Evolutionary conservation across 2,797 vertebrate genomes (phyloP).

Genomic region (Galagoides demidoff): DNA sequence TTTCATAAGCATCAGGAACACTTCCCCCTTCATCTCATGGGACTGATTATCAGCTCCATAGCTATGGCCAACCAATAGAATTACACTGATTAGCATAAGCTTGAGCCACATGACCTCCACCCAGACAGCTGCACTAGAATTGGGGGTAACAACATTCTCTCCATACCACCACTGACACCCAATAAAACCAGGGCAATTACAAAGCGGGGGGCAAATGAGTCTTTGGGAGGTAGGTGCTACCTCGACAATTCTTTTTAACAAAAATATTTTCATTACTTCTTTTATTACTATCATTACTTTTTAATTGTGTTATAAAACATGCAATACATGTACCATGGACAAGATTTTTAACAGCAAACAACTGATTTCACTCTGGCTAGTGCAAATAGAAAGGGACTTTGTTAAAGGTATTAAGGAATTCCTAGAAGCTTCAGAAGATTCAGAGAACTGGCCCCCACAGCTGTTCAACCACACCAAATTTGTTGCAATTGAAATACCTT

Average conservation of each 20-base stretch:
- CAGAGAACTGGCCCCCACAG: background rate
- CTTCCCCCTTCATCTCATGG: background rate
- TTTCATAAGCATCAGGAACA: background rate
- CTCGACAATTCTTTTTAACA: background rate
- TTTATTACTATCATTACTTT: too few relatives aligned
- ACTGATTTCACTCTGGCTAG: background rate
- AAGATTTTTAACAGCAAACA: conserved; percentile 4
- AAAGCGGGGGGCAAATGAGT: background rate
- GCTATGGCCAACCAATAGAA: background rate
- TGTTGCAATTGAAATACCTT: background rate
- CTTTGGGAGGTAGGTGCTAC: background rate
- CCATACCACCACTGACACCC: too few relatives aligned
- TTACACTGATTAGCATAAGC: background rate
- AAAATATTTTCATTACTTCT: background rate
- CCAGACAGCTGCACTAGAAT: background rate
- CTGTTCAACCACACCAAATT: background rate
- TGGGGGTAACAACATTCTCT: background rate
- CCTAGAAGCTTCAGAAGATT: background rate
- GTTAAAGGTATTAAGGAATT: background rate
- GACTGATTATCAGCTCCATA: background rate
- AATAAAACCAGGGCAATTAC: background rate
- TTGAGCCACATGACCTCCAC: background rate
- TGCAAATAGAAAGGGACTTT: background rate
- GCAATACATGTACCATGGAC: background rate
- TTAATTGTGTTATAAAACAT: background rate